Conservation (phyloP, 1,140 invertebrate genomes). For the Drosophila kohkoa region DNA sequence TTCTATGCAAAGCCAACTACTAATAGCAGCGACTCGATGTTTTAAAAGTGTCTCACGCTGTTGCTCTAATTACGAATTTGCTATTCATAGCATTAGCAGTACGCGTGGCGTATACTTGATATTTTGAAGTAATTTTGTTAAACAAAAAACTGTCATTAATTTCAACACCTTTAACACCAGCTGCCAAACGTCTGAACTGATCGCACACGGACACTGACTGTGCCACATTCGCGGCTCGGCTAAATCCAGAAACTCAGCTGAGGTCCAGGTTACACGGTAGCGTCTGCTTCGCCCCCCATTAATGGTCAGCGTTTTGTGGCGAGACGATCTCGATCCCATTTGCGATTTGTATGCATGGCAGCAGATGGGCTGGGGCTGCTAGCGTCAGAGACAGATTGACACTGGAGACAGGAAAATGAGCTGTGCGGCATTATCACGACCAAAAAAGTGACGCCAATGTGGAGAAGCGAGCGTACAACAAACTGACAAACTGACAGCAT, state of each 20-base stretch:
- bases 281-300: constrained; percentile 3
- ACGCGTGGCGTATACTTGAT: constrained; percentile 42
- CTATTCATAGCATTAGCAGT: constrained; percentile 8
- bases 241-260: constrained; percentile 1
- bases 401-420: constrained; percentile 83
- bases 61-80: constrained; percentile 14
- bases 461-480: constrained; percentile 6
- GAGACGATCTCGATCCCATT: constrained; percentile 23
- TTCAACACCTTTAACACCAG: constrained; percentile 42
- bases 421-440: constrained; percentile 67
- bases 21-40: neutral
- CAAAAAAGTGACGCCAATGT: constrained; percentile 79
- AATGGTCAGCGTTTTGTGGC: constrained; percentile 19
- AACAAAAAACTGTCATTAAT: neutral
- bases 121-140: neutral
- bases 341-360: constrained; percentile 67
- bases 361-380: constrained; percentile 18
- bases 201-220: constrained; percentile 33
- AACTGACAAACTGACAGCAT: neutral
- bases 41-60: neutral
- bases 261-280: constrained; percentile 8
- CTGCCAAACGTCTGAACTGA: constrained; percentile 50
- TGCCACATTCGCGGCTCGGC: constrained; percentile 23
- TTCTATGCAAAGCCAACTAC: constrained; percentile 27
- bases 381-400: constrained; percentile 64